A percentile compares a stretch with the other conserved stretches of the same genome.
phyloP scores from a whole-genome alignment of 2,797 vertebrate species.

The Oryzias dopingdopingensis region DNA sequence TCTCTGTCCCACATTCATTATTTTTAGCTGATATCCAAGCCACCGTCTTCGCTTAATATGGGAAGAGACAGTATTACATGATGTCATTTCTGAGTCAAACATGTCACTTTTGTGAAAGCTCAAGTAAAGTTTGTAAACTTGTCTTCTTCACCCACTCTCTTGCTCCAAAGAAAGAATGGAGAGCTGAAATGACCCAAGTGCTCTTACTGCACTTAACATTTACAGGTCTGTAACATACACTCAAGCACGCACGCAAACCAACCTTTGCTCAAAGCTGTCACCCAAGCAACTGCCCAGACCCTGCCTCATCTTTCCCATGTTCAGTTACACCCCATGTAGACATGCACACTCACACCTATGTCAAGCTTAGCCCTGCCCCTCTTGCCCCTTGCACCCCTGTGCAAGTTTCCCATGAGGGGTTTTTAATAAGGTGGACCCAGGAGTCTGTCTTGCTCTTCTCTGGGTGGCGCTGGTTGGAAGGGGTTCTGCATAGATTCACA shows the following conservation, averaged over 20 bases:
- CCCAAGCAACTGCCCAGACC: slow-evolving; percentile 46
- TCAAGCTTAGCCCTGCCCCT: slow-evolving; percentile 75
- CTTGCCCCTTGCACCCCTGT: slow-evolving; percentile 58
- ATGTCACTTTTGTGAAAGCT: slow-evolving; percentile 13
- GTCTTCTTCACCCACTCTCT: slow-evolving; percentile 14
- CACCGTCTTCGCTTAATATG: slow-evolving; percentile 74
- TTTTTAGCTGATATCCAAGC: slow-evolving; percentile 77
- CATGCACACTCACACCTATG: slow-evolving; percentile 53
- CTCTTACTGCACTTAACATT: slow-evolving; percentile 45
- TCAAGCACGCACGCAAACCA: slow-evolving; percentile 6
- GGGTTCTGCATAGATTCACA: slow-evolving; percentile 60
- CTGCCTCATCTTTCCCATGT: slow-evolving; percentile 47
- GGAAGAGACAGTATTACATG: slow-evolving; percentile 48
- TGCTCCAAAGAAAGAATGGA: slow-evolving; percentile 14
- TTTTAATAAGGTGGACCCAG: slow-evolving; percentile 76
- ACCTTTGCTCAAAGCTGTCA: slow-evolving; percentile 38
- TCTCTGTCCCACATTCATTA: slow-evolving; percentile 69
- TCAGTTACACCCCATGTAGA: slow-evolving; percentile 52
- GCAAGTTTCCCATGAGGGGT: slow-evolving; percentile 67
- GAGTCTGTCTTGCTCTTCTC: slow-evolving; percentile 79
- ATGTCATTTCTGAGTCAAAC: slow-evolving; percentile 37
- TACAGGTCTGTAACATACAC: slow-evolving; percentile 41
- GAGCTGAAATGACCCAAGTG: slow-evolving; percentile 25
- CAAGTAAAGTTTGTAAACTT: neutral
- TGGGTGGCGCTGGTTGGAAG: slow-evolving; percentile 77